Base-by-base conservation (phyloP, 2,888 invertebrate genomes). In the Ophion ventricosus region DNA sequence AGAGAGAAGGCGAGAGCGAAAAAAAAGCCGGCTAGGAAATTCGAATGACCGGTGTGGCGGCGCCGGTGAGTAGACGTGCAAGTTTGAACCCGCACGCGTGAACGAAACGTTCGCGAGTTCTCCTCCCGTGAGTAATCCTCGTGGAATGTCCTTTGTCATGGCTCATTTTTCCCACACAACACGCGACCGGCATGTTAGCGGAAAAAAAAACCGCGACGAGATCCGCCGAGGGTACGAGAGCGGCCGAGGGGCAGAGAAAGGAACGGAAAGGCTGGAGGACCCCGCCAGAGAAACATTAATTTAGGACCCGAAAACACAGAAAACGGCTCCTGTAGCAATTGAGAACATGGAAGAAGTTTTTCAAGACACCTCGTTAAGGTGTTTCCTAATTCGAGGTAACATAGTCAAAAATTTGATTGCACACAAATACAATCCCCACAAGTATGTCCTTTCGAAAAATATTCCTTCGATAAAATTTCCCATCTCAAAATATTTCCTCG, bases 121-220 rank as follows among this genome's bases (percentile, higher is more conserved):
- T 76, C 72, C 76, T 54, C 84, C 78, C 59, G 85, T 88, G 88
- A 89, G 88, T 88, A 89, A 88, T 85, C 86, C 86, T 80, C 83
- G 59, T 82, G 87, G 88, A 89, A 89, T 89, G 88, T 86, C 88
- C 56, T 89, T 89, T 89, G 88, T 88, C 87, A 83, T 86, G 76
- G 80, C 82, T 83, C 80, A 86, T 83, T 84, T 73, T 84, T 84
- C 80, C 80, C 72, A 78, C 78, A 59, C 29, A 56, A 66, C 64
- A 40, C 29, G 17, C 20, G 61, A 59, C 8, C 59, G 78, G 78
- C 70, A 76, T 61, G 35, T 40, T 70, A 17, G 74, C 57, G 23
- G 43, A 43, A 64, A 80, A 69, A 61, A 74, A 70, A 64, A 78
- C 67, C 8, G 73, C 77, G 66, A n/a, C 67, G 59, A 64, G 80